Conservation (phyloP, 2,888 invertebrate genomes). For the Zygogramma bicolorata region DNA sequence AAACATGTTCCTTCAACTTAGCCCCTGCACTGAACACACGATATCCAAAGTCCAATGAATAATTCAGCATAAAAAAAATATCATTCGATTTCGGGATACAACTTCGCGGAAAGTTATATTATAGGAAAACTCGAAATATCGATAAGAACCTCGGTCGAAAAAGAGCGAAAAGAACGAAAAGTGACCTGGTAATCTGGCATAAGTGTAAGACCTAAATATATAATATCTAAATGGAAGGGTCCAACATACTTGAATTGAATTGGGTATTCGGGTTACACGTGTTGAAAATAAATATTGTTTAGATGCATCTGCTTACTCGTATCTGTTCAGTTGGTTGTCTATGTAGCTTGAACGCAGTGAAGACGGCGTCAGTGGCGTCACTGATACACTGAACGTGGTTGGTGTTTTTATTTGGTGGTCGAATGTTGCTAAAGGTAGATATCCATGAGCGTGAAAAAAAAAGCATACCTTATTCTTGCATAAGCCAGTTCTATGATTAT, state of each 20-base stretch:
- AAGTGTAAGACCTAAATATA: conserved; percentile 8
- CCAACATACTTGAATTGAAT: not conserved
- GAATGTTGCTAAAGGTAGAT: no score
- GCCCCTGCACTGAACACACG: not conserved
- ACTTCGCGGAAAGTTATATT: not conserved
- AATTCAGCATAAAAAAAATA: not conserved
- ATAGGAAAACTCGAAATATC: not conserved
- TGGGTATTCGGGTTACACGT: conserved; percentile 11
- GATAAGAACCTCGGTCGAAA: not conserved
- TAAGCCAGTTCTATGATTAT: no score
- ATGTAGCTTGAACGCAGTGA: no score
- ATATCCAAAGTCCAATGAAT: not conserved
- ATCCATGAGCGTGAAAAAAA: no score
- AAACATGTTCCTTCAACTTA: conserved; percentile 4
- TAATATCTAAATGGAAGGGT: conserved; percentile 4
- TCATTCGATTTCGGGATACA: not conserved
- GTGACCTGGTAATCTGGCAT: conserved; percentile 13
- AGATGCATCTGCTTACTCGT: not conserved
- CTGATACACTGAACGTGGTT: no score
- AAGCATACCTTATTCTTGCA: no score
- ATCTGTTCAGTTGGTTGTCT: conserved; percentile 5
- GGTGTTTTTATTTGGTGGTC: no score
- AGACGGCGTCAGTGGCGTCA: no score
- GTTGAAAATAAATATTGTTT: not conserved
- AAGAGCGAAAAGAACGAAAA: conserved; percentile 5